Evolutionary conservation across 2,113 vertebrate species (phyloP).

Genomic region (Gadus macrocephalus): DNA sequence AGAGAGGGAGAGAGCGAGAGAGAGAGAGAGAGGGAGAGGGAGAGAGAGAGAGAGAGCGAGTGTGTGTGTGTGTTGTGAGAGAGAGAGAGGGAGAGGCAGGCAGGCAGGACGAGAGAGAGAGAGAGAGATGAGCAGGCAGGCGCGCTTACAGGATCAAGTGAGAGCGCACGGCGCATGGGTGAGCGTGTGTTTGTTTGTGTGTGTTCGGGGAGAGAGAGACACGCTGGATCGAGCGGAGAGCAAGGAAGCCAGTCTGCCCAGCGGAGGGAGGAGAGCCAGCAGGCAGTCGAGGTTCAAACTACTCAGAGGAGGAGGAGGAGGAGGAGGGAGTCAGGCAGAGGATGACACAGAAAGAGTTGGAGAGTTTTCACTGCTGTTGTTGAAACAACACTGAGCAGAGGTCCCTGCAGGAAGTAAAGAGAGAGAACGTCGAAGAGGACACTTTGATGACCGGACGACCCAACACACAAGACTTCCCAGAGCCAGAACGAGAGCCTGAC

Average conservation of each 20-base stretch:
- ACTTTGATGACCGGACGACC: conserved; percentile 56
- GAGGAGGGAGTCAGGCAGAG: conserved; percentile 23
- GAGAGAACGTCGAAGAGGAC: conserved; percentile 42
- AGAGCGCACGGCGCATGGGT: too few species aligned
- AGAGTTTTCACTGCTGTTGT: too few species aligned
- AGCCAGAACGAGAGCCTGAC: conserved; percentile 33
- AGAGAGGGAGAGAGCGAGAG: conserved; percentile 34
- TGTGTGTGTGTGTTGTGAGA: conserved; percentile 9
- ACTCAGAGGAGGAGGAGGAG: conserved; percentile 23
- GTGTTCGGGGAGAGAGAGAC: conserved; percentile 8
- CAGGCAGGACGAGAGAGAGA: too few species aligned
- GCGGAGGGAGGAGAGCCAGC: conserved; percentile 16
- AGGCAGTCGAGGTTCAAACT: conserved; percentile 39
- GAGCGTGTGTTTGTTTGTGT: too few species aligned
- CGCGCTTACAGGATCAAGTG: too few species aligned
- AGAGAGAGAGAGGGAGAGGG: conserved; percentile 25
- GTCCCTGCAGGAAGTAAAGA: too few species aligned
- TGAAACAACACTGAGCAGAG: too few species aligned
- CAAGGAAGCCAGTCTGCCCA: conserved; percentile 16
- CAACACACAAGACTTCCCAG: conserved; percentile 7
- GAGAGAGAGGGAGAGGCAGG: conserved; percentile 26
- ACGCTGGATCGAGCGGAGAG: conserved; percentile 14
- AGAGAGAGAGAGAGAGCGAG: background rate
- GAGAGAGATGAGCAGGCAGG: conserved; percentile 4
- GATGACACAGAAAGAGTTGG: too few species aligned